These are phyloP conservation scores for Vidua macroura DNA, from an alignment of 2,113 vertebrate species.

Conservation along the genomic window DNA sequence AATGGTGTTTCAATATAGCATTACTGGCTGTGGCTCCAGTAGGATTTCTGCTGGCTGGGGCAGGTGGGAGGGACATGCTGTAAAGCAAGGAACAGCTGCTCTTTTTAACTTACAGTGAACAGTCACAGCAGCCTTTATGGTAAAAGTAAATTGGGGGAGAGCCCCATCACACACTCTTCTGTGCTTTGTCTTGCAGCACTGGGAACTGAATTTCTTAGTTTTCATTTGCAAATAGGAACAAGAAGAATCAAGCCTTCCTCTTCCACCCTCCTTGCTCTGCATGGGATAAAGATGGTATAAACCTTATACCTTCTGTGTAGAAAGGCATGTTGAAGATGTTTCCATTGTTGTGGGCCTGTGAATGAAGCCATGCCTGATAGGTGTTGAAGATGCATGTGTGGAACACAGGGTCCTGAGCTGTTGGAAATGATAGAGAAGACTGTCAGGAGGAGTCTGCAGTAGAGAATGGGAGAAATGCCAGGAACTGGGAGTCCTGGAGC, in stretches of 20 bases:
- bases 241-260: not conserved
- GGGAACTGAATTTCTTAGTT: not conserved
- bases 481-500: not conserved
- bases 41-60: not conserved
- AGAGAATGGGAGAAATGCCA: not conserved
- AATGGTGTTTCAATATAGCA: not conserved
- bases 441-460: not conserved
- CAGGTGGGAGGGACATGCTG: not conserved
- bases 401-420: not conserved
- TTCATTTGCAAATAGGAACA: not conserved
- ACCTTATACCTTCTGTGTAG: not conserved
- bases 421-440: not conserved
- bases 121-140: not conserved
- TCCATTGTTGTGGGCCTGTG: not conserved
- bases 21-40: not conserved
- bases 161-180: not conserved
- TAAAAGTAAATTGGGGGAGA: not conserved
- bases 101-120: not conserved
- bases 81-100: not conserved
- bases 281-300: not conserved
- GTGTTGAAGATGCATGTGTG: not conserved
- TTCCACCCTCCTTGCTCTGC: not conserved
- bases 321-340: not conserved
- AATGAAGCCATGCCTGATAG: not conserved
- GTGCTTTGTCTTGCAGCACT: not conserved